phyloP scores from a whole-genome alignment of 2,888 invertebrate species.

The Noctua janthina region DNA sequence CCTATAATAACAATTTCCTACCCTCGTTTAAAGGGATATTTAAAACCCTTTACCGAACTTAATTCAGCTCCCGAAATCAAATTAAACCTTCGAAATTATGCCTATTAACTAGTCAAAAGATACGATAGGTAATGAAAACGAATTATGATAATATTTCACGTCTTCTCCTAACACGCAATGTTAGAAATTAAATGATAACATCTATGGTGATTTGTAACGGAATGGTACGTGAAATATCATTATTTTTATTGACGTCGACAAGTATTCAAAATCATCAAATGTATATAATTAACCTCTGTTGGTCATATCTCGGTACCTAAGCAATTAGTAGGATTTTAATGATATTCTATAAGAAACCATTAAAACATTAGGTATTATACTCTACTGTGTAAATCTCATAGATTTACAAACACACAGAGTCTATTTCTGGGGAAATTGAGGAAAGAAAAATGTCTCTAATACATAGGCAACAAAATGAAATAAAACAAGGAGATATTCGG shows the following conservation, averaged over 20 bases:
- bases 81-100: conserved; percentile 36
- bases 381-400: not conserved
- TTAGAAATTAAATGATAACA: conserved; percentile 46
- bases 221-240: conserved; percentile 21
- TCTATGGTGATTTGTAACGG: conserved; percentile 31
- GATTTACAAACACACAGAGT: not conserved
- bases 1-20: not conserved
- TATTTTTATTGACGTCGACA: conserved; percentile 10
- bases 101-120: conserved; percentile 43
- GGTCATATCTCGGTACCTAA: not conserved
- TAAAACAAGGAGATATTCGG: not conserved
- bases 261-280: conserved; percentile 12
- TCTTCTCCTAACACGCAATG: conserved; percentile 61
- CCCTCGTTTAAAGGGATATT: not conserved
- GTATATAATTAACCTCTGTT: not conserved
- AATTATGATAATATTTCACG: conserved; percentile 63
- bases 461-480: not conserved
- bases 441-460: not conserved
- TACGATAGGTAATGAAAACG: conserved; percentile 57
- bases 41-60: conserved; percentile 1
- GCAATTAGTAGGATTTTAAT: conserved; percentile 9
- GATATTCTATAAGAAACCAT: not conserved
- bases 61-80: conserved; percentile 34
- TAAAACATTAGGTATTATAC: too few species aligned
- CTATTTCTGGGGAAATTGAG: not conserved